Base-by-base conservation (phyloP, 1,140 invertebrate species). In the Campoletis sonorensis region DNA sequence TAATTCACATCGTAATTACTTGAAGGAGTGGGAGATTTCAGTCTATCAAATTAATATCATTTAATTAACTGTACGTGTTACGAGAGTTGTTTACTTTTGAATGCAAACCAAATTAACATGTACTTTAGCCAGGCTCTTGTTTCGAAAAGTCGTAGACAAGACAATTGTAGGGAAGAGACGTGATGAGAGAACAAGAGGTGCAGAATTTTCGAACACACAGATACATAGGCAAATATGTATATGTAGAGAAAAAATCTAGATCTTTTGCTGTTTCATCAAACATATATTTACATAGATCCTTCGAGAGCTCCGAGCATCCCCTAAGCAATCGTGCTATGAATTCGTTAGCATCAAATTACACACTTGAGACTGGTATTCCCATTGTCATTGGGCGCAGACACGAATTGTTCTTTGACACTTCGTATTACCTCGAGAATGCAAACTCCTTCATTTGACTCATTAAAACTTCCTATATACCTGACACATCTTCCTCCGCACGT, bases 301-400 rank as follows among this genome's bases (percentile, higher is more conserved):
- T 64, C 61, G 61, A 64, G 40, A 16, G 51, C 5, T 45, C 21
- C 4, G 30, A 18, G 30, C 11, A 70, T 70, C 30, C 70, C n/a
- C 26, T 37, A 16, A 45, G 26, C 33, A 78, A 81, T 79, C 68
- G 45, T 68, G 45, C 61, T 18, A 78, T 76, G 82, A 80, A 80
- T 83, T 78, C 72, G 68, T 83, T 83, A 83, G 79, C 79, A 80
- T 83, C 33, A 37, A 30, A 83, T 83, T 80, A 80, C 67, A 70
- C 77, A 79, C 67, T 37, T 61, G 23, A 58, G 81, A 76, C 27
- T 11, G 67, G 26, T 30, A n/a, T 75, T 51, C 40, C 2, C 72
- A 49, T 58, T 70, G 27, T 70, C 67, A 33, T 70, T n/a, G 15
- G 15, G 30, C 10, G 30, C 1, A 70, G 13, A 37, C 37, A 18